phyloP scores from a whole-genome alignment of 2,113 vertebrate genomes.

The Megaceryle maxima region DNA sequence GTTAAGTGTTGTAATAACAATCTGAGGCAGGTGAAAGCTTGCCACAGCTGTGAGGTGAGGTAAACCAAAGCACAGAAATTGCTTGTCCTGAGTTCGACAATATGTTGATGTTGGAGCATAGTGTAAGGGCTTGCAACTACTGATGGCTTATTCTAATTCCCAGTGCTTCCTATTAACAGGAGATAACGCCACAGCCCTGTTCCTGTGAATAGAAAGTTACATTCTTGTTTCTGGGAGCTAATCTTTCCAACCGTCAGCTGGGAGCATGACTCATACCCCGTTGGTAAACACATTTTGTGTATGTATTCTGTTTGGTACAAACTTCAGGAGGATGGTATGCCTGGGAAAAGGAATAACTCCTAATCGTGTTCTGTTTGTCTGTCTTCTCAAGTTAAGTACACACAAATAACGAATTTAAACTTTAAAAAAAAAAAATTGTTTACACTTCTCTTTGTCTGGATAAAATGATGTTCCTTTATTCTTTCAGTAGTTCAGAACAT shows the following conservation, averaged over 20 bases:
- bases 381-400: not conserved
- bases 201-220: not conserved
- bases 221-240: not conserved
- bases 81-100: not conserved
- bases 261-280: conserved; percentile 14
- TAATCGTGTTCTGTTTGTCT: not conserved
- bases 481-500: not conserved
- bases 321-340: not conserved
- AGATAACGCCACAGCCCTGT: not conserved
- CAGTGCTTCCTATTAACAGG: not conserved
- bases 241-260: not conserved
- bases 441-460: not conserved
- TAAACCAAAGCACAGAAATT: not conserved
- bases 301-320: not conserved
- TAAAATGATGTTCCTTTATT: not conserved
- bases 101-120: not conserved
- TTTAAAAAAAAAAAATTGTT: not conserved
- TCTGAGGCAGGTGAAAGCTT: not conserved
- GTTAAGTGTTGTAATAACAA: not conserved
- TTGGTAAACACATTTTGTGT: not conserved
- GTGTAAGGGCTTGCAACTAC: not conserved
- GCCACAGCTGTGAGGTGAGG: not conserved
- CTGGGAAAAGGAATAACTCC: not conserved
- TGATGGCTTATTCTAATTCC: not conserved
- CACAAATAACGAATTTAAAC: not conserved